Conservation (phyloP, 1,140 invertebrate genomes). For the Drosophila paulistorum region DNA sequence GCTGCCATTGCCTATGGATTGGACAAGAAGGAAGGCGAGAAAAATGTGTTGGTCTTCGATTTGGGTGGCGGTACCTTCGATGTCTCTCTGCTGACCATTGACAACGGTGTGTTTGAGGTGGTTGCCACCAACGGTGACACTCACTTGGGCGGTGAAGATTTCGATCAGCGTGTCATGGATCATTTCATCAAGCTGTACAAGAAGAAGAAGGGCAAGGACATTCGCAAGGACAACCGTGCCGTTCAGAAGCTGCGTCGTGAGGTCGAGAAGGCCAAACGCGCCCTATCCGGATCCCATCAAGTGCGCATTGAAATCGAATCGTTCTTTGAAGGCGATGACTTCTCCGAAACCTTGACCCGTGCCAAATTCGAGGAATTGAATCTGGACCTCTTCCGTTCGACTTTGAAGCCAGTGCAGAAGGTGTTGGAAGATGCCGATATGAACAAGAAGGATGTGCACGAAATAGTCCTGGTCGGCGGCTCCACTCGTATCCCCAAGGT, state of each 20-base stretch:
- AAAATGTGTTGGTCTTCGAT: constrained; percentile 99
- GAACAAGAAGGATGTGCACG: constrained; percentile 99
- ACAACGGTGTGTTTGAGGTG: constrained; percentile 96
- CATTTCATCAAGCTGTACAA: constrained; percentile 99
- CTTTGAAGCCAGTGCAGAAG: constrained; percentile 99
- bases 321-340: constrained; percentile 99
- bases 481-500: constrained; percentile 99
- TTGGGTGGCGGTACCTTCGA: constrained; percentile 99
- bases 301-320: constrained; percentile 99
- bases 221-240: constrained; percentile 96
- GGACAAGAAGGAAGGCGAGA: constrained; percentile 99
- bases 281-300: constrained; percentile 97
- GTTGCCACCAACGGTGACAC: constrained; percentile 99
- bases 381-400: constrained; percentile 99
- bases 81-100: constrained; percentile 99
- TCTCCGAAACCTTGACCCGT: constrained; percentile 99
- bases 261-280: constrained; percentile 99
- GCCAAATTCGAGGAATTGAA: constrained; percentile 99
- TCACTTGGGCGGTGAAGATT: constrained; percentile 99
- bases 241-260: constrained; percentile 98
- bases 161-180: constrained; percentile 99
- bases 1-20: constrained; percentile 99
- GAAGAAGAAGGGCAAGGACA: constrained; percentile 99
- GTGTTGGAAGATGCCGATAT: constrained; percentile 99
- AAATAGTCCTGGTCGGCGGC: constrained; percentile 99